Evolutionary conservation across 2,113 vertebrate genomes (phyloP), one percentile per base, ranked within the genome.

Genomic region (Silurus asotus): DNA sequence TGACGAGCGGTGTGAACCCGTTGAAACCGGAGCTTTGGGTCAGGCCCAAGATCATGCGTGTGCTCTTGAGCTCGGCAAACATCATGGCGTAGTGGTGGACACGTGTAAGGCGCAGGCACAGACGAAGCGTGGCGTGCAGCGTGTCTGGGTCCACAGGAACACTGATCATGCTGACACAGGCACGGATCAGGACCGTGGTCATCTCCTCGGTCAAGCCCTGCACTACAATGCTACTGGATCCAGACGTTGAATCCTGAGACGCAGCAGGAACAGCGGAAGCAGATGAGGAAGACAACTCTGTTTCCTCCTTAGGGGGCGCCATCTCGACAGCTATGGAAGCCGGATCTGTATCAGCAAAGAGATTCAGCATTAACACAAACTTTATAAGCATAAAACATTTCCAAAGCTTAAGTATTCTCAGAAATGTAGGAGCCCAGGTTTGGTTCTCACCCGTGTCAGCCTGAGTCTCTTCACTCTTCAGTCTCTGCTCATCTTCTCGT

Each of bases 101-200:
- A 51, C 97, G 96, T 4, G 97, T 98, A 65, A 98, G 96, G 11
- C 97, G 95, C 89, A 98, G 93, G 89, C 97, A 98, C 48, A 98
- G 96, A 58, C 97, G 96, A 88, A 98, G 91, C 10, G 97, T 98
- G 83, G 97, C 97, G 81, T 98, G 97, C 88, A 98, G 94, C 25
- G 97, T 98, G 92, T 98, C 97, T 20, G 97, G 97, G 92, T 98
- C 97, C 88, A 98, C 97, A 0, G 97, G 97, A 51, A 98, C 97
- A 59, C 96, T 96, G 65, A 98, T 95, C 97, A 98, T 98, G 92
- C 97, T 97, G 92, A 98, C 97, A 13, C 97, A 98, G 58, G 97
- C 96, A 20, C 97, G 95, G 76, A 98, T 97, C 84, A 98, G 94
- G 88, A 98, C 92, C 0, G 96, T 97, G 90, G 96, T 96, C 96